These are phyloP conservation scores for Cuniculus paca DNA, from an alignment of 2,797 vertebrate species.

Conservation along the genomic window DNA sequence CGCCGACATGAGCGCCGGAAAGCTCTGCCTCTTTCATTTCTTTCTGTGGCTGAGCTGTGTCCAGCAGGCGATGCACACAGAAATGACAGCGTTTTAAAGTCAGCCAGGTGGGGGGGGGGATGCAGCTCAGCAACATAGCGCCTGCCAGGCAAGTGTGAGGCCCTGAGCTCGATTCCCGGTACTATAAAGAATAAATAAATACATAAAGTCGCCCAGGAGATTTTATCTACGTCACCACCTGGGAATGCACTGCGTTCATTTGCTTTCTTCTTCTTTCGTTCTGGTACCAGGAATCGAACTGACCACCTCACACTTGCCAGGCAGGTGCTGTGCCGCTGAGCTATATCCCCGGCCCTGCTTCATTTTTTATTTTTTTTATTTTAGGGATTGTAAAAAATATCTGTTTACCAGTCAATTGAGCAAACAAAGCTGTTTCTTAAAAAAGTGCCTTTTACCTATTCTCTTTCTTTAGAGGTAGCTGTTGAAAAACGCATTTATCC, in stretches of 20 bases:
- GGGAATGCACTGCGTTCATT: not conserved
- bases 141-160: no score
- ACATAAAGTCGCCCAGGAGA: not conserved
- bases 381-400: not conserved
- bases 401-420: not conserved
- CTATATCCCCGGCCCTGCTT: no score
- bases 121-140: no score
- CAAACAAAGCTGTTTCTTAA: not conserved
- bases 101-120: not conserved
- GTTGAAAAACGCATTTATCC: not conserved
- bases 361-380: no score
- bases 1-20: not conserved
- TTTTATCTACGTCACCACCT: not conserved
- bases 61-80: no score
- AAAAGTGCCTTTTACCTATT: not conserved
- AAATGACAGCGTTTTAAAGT: not conserved
- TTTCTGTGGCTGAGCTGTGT: not conserved
- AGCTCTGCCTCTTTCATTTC: not conserved
- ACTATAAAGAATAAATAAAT: no score
- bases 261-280: not conserved
- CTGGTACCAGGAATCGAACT: no score
- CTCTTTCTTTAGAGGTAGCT: not conserved
- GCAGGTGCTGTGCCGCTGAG: no score
- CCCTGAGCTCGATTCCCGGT: no score
- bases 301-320: no score